Base-by-base conservation (phyloP, 2,113 vertebrate genomes). In the Athene cunicularia region DNA sequence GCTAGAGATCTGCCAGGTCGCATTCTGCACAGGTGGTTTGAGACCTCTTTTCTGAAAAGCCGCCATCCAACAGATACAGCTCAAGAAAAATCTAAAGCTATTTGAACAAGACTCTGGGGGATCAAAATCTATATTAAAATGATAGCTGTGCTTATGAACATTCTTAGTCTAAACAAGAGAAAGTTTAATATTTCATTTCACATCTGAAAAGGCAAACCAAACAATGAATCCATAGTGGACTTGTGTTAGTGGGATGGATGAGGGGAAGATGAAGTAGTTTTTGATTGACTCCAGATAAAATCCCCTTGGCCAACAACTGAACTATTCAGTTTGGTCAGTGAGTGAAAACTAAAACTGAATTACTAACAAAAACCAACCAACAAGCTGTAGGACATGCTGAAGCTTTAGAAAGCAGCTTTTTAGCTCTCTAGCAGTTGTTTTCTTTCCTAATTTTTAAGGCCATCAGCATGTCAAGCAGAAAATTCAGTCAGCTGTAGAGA, bases 391-490 rank as follows among this genome's bases (percentile, higher is more conserved):
- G 52, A 55, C 37, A 21, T 0, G 1, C 45, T 26, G 23, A 27
- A 77, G 70, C 59, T 77, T 53, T 59, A 86, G 80, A 67, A 85
- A 74, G 35, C 47, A 64, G 68, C 35, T 47, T 83, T 74, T 71
- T 28, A 67, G 24, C 43, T 76, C n/a, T 59, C 49, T 37, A 88
- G 50, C 55, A 41, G 27, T 50, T 1, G 2, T 85, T 93, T 77
- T 60, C 70, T 49, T 64, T 28, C 45, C 87, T 82, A 73, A 88
- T 86, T 95, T 81, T 88, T 88, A 86, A 86, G 84, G 84, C 39
- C 93, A 93, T 55, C 70, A 68, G 39, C 62, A 60, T 55, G 83
- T 85, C 90, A 96, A 91, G 83, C 87, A 96, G 95, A 88, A 95
- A 91, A 93, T 49, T 55, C 90, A 92, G 76, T 58, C 74, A 77